These are phyloP conservation scores for Megalonaias nervosa DNA, from an alignment of 1,140 invertebrate species.

Conservation along the genomic window DNA sequence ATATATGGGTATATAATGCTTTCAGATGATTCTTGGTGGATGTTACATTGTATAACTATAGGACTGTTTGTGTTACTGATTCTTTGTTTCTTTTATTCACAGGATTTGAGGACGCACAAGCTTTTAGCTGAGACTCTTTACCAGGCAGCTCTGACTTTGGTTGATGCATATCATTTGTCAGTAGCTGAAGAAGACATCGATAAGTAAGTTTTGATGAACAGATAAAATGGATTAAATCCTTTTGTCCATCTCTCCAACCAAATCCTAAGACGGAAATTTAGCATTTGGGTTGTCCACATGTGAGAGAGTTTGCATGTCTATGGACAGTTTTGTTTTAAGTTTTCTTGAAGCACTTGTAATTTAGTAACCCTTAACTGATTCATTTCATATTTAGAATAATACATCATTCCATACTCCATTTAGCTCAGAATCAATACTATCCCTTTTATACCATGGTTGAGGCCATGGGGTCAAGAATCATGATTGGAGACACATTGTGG, in stretches of 20 bases:
- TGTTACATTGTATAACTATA: too few relatives aligned
- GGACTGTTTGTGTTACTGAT: too few relatives aligned
- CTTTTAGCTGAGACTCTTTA: constrained; percentile 85
- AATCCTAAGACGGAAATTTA: not conserved
- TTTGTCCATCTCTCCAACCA: not conserved
- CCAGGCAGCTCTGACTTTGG: constrained; percentile 84
- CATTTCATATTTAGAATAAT: not conserved
- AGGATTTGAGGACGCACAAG: constrained; percentile 82
- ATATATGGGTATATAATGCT: too few relatives aligned
- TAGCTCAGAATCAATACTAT: too few relatives aligned
- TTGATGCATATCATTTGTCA: constrained; percentile 90
- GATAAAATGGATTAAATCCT: not conserved
- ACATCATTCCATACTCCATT: not conserved
- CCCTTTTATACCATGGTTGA: too few relatives aligned
- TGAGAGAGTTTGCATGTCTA: not conserved
- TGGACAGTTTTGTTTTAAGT: not conserved
- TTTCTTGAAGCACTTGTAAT: not conserved
- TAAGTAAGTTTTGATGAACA: constrained; percentile 71
- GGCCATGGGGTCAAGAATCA: too few relatives aligned
- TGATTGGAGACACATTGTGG: too few relatives aligned
- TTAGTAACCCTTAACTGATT: not conserved
- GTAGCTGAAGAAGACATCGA: constrained; percentile 95
- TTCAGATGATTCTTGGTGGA: too few relatives aligned
- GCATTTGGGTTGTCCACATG: not conserved
- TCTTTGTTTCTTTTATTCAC: constrained; percentile 67